These are phyloP conservation scores for Diacarnus erythraeanus DNA, from an alignment of 37 sponge, comb jelly and placozoan species.

Conservation along the genomic window DNA sequence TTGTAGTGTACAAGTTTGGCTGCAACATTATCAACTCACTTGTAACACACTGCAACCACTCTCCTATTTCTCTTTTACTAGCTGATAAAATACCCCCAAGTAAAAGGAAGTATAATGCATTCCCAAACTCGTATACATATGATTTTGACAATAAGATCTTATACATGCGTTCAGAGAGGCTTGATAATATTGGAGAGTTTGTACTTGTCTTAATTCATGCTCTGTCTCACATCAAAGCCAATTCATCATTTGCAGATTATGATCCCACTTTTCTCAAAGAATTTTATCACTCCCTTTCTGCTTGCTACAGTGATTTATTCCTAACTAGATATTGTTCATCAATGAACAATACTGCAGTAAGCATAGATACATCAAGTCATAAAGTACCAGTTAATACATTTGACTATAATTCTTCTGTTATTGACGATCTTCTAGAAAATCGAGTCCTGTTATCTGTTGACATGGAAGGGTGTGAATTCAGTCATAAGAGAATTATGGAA, in stretches of 20 bases:
- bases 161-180: background rate
- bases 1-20: too few relatives aligned
- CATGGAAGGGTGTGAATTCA: background rate
- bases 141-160: slow-evolving; percentile 1
- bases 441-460: background rate
- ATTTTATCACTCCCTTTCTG: background rate
- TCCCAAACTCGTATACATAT: background rate
- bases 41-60: background rate
- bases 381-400: background rate
- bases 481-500: background rate
- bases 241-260: background rate
- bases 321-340: background rate
- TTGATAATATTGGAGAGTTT: slow-evolving; percentile 18
- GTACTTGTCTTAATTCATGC: slow-evolving; percentile 8
- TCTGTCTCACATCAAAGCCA: background rate
- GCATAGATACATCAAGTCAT: background rate
- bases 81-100: slow-evolving; percentile 16
- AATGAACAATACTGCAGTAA: background rate
- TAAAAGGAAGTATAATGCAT: background rate
- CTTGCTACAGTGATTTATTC: slow-evolving; percentile 5
- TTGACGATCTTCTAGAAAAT: background rate
- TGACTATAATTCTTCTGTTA: background rate
- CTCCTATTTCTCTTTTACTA: background rate
- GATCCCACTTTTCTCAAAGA: slow-evolving; percentile 1
- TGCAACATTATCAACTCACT: slow-evolving; percentile 2